These are phyloP conservation scores for Globia sparganii DNA, from an alignment of 2,888 invertebrate genomes.

Conservation along the genomic window DNA sequence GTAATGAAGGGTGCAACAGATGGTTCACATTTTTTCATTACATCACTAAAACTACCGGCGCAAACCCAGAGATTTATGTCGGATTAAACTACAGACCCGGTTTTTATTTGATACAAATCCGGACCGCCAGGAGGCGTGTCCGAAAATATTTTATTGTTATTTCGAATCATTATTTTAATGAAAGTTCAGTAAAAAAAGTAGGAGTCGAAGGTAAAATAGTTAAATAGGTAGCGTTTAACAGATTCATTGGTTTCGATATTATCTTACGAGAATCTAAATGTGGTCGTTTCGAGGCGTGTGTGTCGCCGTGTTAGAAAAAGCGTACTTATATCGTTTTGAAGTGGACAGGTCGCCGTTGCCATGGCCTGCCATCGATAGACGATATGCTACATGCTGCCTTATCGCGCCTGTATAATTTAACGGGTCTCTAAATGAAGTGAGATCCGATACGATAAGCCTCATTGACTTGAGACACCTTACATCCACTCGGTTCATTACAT, in stretches of 20 bases:
- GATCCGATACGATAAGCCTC: slow-evolving; percentile 88
- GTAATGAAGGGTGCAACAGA: slow-evolving; percentile 90
- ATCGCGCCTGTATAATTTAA: slow-evolving; percentile 88
- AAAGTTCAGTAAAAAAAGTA: slow-evolving; percentile 69
- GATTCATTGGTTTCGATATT: slow-evolving; percentile 77
- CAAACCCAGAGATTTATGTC: slow-evolving; percentile 87
- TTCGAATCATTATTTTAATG: slow-evolving; percentile 70
- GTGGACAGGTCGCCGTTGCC: slow-evolving; percentile 75
- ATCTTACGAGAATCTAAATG: slow-evolving; percentile 84
- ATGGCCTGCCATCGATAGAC: slow-evolving; percentile 77
- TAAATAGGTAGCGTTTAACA: slow-evolving; percentile 72
- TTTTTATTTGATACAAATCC: slow-evolving; percentile 87
- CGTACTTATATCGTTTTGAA: slow-evolving; percentile 77
- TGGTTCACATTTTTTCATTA: slow-evolving; percentile 89
- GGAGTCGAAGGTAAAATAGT: slow-evolving; percentile 53
- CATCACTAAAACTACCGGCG: slow-evolving; percentile 83
- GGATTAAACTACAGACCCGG: slow-evolving; percentile 85
- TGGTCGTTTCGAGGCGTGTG: slow-evolving; percentile 81
- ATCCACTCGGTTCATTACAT: slow-evolving; percentile 83
- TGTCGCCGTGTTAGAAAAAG: slow-evolving; percentile 80
- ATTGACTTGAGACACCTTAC: slow-evolving; percentile 85
- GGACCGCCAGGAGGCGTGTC: slow-evolving; percentile 85
- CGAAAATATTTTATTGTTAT: slow-evolving; percentile 82
- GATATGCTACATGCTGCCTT: slow-evolving; percentile 83
- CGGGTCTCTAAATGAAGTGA: slow-evolving; percentile 88